phyloP scores from a whole-genome alignment of 1,140 invertebrate species.

The Hylyphantes graminicola region DNA sequence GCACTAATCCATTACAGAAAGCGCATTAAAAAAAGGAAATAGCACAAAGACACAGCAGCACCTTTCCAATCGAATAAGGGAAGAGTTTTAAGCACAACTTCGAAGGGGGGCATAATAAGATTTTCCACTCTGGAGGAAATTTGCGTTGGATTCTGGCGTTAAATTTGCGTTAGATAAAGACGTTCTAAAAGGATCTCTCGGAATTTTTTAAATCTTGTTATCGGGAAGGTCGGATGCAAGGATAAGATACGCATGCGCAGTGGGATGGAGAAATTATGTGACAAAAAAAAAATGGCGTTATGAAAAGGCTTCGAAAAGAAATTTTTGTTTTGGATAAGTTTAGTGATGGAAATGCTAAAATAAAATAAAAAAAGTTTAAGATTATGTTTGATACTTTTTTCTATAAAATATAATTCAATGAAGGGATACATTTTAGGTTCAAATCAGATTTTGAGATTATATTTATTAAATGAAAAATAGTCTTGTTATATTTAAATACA shows the following conservation, averaged over 20 bases:
- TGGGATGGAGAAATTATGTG: too few relatives aligned
- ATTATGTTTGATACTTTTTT: too few relatives aligned
- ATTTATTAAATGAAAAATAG: too few relatives aligned
- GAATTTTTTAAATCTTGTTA: constrained; percentile 43
- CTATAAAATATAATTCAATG: too few relatives aligned
- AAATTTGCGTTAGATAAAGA: constrained; percentile 53
- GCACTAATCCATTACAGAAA: constrained; percentile 25
- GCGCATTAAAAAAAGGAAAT: constrained; percentile 41
- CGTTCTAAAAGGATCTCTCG: constrained; percentile 39
- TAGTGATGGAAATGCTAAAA: too few relatives aligned
- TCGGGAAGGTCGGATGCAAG: constrained; percentile 9
- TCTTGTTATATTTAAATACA: too few relatives aligned
- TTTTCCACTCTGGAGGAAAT: constrained; percentile 47
- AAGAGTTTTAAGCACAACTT: constrained; percentile 42
- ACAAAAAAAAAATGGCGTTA: too few relatives aligned
- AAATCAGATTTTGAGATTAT: too few relatives aligned
- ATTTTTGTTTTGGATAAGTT: too few relatives aligned
- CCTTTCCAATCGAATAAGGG: constrained; percentile 44
- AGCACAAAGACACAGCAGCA: constrained; percentile 31
- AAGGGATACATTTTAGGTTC: too few relatives aligned
- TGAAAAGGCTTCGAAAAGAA: too few relatives aligned
- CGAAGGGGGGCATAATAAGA: constrained; percentile 34
- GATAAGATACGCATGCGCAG: constrained; percentile 28
- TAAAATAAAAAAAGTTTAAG: too few relatives aligned
- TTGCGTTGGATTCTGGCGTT: neutral